Conservation (phyloP, 2,113 vertebrate species). For the Petrocephalus zakoni region DNA sequence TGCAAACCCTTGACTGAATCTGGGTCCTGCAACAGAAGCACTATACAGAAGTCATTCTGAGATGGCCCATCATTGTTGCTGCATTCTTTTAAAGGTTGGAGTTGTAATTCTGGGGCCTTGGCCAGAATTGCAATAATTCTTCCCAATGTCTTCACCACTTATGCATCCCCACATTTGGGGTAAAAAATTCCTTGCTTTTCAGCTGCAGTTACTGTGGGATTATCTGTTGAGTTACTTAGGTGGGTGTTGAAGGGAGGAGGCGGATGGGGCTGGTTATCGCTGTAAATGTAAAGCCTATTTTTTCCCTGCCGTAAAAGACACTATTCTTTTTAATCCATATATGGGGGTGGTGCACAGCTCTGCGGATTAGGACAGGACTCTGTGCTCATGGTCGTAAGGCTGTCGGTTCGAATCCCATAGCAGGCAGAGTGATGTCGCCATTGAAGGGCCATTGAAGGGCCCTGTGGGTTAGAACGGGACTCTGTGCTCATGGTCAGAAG, state of each 20-base stretch:
- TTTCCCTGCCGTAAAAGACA: not conserved
- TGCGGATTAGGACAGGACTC: not conserved
- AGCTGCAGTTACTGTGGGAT: not conserved
- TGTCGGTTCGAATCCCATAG: not conserved
- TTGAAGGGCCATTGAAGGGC: not conserved
- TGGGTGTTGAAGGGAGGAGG: not conserved
- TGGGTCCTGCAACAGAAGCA: not conserved
- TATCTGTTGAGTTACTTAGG: not conserved
- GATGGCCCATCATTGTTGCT: not conserved
- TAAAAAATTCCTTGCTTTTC: not conserved
- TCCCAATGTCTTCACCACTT: not conserved
- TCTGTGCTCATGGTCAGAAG: not conserved
- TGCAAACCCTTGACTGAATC: not conserved
- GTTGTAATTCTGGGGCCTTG: not conserved
- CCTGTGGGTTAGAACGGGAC: not conserved
- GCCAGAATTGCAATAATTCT: not conserved
- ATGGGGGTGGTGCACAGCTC: not conserved
- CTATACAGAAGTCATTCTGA: not conserved
- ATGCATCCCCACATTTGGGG: not conserved
- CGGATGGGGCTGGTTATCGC: not conserved
- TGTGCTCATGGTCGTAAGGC: not conserved
- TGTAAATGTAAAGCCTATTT: not conserved
- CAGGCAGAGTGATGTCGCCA: not conserved
- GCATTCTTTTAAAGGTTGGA: not conserved
- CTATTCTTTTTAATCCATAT: not conserved